phyloP scores from a whole-genome alignment of 2,797 vertebrate species.

The Champsocephalus gunnari region DNA sequence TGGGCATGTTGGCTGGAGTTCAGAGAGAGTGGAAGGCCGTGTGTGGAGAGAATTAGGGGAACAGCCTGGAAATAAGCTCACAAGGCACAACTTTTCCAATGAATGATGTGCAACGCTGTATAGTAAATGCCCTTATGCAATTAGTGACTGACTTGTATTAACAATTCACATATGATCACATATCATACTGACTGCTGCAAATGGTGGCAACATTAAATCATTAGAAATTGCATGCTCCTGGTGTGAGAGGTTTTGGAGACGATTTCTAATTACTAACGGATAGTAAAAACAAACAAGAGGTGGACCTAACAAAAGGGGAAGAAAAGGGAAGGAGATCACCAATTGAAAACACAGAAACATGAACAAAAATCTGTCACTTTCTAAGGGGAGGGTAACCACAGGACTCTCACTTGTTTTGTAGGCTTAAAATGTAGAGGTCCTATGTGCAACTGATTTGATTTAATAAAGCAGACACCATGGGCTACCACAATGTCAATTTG shows the following conservation, averaged over 20 bases:
- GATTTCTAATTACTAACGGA: background rate
- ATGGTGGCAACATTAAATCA: background rate
- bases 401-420: constrained; percentile 2
- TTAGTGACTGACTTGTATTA: background rate
- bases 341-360: background rate
- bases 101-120: background rate
- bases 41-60: constrained; percentile 31
- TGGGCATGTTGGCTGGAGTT: constrained; percentile 62
- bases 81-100: constrained; percentile 1
- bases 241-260: background rate
- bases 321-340: background rate
- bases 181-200: background rate
- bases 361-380: background rate
- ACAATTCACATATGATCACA: background rate
- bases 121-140: background rate
- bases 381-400: background rate
- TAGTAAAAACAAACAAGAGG: background rate
- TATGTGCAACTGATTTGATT: constrained; percentile 10
- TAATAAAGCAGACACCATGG: constrained; percentile 20
- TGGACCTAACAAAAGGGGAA: background rate
- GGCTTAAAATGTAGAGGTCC: background rate
- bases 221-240: background rate
- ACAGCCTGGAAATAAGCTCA: constrained; percentile 28
- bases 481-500: constrained; percentile 1
- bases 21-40: constrained; percentile 49